These are phyloP conservation scores for Channallabes apus DNA, from an alignment of 2,797 vertebrate genomes.

Conservation along the genomic window DNA sequence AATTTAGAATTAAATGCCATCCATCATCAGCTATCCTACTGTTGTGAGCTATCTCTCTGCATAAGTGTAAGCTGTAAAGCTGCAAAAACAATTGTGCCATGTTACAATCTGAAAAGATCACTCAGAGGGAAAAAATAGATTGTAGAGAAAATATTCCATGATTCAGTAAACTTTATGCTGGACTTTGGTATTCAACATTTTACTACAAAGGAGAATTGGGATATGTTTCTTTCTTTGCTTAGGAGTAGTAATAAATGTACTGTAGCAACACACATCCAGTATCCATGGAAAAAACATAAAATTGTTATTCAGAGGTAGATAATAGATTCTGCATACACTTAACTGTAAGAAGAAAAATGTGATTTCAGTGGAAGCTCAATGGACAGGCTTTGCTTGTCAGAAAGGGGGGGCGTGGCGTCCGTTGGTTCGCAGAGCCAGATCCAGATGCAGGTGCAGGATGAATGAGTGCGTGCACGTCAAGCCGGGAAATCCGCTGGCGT, in stretches of 20 bases:
- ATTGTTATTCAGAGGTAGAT: constrained; percentile 85
- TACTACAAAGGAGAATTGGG: background rate
- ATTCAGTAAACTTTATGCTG: too few species aligned
- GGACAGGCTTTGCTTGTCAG: too few species aligned
- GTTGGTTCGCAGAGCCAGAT: too few species aligned
- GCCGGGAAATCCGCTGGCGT: too few species aligned
- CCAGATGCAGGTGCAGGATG: too few species aligned
- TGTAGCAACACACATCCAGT: constrained; percentile 82
- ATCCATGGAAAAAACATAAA: constrained; percentile 76
- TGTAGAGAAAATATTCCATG: constrained; percentile 84
- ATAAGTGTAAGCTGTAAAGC: constrained; percentile 91
- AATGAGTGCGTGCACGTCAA: too few species aligned
- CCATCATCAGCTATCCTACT: constrained; percentile 67
- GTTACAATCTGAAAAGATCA: constrained; percentile 96
- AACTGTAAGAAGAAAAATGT: too few species aligned
- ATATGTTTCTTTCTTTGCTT: constrained; percentile 65
- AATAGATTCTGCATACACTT: constrained; percentile 71
- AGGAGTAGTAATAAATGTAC: constrained; percentile 74
- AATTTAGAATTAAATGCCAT: constrained; percentile 76
- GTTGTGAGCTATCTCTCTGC: constrained; percentile 96
- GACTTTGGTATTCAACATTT: constrained; percentile 77
- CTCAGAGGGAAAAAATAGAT: constrained; percentile 72
- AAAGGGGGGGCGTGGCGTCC: too few species aligned
- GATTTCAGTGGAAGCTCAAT: too few species aligned
- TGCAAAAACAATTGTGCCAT: constrained; percentile 96